Conservation (phyloP, 2,797 vertebrate species). For the Pseudochromis fuscus region DNA sequence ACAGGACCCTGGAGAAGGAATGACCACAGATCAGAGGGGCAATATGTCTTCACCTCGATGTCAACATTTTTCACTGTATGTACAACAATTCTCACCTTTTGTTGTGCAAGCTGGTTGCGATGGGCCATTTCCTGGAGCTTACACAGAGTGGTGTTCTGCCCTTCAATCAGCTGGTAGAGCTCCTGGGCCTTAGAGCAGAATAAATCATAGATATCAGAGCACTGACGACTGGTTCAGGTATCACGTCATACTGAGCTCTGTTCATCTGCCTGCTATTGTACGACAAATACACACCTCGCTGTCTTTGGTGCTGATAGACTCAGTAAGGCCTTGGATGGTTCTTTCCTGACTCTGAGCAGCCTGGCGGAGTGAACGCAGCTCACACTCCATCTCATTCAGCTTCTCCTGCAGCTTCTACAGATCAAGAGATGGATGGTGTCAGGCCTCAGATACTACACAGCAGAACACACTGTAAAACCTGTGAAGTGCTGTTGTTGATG, state of each 20-base stretch:
- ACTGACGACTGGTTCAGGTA: constrained; percentile 1
- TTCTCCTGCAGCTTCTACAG: constrained; percentile 93
- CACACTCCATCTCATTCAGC: constrained; percentile 90
- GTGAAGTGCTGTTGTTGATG: not conserved
- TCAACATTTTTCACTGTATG: not conserved
- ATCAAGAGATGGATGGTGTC: not conserved
- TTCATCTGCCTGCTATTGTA: not conserved
- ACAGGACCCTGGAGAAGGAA: constrained; percentile 79
- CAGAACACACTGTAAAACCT: not conserved
- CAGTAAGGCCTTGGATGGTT: constrained; percentile 89
- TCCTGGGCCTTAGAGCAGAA: constrained; percentile 86
- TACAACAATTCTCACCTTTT: constrained; percentile 80
- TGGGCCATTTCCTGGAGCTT: constrained; percentile 92
- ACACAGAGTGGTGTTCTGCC: constrained; percentile 90
- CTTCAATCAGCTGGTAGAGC: constrained; percentile 91
- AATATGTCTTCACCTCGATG: not conserved
- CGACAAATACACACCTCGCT: constrained; percentile 86
- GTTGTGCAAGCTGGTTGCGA: constrained; percentile 87
- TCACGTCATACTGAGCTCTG: not conserved
- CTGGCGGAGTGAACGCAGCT: constrained; percentile 89
- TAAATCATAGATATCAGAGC: not conserved
- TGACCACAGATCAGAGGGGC: constrained; percentile 19
- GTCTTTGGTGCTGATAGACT: constrained; percentile 90
- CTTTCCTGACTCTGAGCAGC: constrained; percentile 88
- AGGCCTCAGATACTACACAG: not conserved